Percentiles rank a stretch among this genome's conserved stretches.
Evolutionary conservation across 2,113 vertebrate genomes (phyloP).

Genomic region (Chlamydotis undulata): DNA sequence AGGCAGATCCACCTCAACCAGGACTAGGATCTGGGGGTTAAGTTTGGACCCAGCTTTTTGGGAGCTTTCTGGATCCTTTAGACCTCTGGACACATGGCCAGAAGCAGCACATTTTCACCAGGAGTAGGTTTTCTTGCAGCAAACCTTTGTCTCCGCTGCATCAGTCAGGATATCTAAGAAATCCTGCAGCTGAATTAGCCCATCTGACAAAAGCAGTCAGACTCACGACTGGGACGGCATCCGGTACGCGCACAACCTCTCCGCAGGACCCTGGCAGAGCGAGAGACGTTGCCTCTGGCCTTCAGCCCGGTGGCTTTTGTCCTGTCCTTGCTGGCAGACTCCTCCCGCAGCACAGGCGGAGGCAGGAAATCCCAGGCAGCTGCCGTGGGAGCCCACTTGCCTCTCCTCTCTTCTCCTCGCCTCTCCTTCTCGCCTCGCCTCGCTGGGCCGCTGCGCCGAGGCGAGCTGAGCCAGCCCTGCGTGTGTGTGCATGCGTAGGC

Average conservation of each 20-base stretch:
- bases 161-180: not conserved
- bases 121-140: not conserved
- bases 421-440: not conserved
- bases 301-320: not conserved
- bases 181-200: not conserved
- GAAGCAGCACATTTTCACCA: not conserved
- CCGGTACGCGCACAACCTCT: not conserved
- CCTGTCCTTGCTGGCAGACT: not conserved
- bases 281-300: not conserved
- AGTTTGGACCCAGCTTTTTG: not conserved
- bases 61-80: not conserved
- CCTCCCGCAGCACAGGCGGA: slow-evolving; percentile 19
- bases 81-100: not conserved
- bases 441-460: not conserved
- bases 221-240: not conserved
- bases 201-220: not conserved
- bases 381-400: not conserved
- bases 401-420: not conserved
- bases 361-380: slow-evolving; percentile 61
- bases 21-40: not conserved
- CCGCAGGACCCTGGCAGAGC: not conserved
- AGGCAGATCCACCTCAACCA: not conserved
- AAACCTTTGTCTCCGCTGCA: not conserved
- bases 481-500: slow-evolving; percentile 49
- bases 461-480: slow-evolving; percentile 38